Base-by-base conservation (phyloP, 2,888 invertebrate species). In the Drosophila lutescens region DNA sequence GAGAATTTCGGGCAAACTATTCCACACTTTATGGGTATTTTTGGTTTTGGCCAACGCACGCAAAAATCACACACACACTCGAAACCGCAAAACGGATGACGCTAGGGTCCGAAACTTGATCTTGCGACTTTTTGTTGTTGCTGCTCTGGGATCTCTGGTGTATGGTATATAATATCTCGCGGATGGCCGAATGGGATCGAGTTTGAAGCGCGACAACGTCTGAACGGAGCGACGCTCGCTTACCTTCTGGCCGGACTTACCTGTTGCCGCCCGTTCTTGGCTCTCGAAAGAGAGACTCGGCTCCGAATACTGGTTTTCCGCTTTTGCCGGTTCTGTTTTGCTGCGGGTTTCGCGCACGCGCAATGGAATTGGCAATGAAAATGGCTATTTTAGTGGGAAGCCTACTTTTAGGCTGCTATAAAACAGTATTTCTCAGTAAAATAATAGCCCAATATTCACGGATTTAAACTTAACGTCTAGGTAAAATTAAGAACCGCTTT, bases 21-120 rank as follows among this genome's bases (percentile, higher is more conserved):
- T 72, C 63, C 70, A 62, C 70, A 44, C 61, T 71, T 32, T 30
- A 50, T 32, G 40, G 40, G 32, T 71, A 51, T 62, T 49, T 72
- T 51, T 20, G 36, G 34, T 47, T 74, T 68, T 73, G 60, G 55
- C 74, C 57, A 65, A 58, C 65, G 68, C 78, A 77, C 86, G 59
- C 69, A 61, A 57, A 87, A 66, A 61, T 57, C 30, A 55, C 32
- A 54, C 40, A 59, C 57, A 40, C 46, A 43, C 77, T 71, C 32
- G 41, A 54, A 55, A 58, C 51, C 76, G 56, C 53, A 49, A 50
- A 73, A 70, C 66, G 66, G 65, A 80, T 84, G 85, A 87, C 79
- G 78, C 79, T 74, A 84, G 78, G 78, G 76, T 75, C 78, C 76
- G 78, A 90, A 90, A 90, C 90, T 89, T 89, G 91, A 91, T 90